Conservation (phyloP, 2,113 vertebrate species). For the Cariama cristata region DNA sequence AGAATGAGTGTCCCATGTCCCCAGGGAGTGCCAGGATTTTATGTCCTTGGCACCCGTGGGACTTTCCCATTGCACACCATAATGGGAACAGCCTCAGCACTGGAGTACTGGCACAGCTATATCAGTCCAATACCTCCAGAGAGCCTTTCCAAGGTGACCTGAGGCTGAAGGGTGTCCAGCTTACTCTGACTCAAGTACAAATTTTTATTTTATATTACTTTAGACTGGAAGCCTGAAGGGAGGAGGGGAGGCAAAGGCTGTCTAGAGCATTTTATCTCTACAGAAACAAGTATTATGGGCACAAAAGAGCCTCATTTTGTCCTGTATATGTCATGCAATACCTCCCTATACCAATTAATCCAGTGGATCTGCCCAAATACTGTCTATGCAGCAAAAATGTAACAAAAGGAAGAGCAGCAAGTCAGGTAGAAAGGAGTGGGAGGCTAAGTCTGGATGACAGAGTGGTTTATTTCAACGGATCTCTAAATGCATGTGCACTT, state of each 20-base stretch:
- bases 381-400: neutral
- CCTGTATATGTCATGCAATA: neutral
- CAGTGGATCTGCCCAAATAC: neutral
- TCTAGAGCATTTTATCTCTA: neutral
- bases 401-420: neutral
- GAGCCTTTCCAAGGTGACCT: neutral
- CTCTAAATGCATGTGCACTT: neutral
- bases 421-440: neutral
- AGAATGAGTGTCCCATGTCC: neutral
- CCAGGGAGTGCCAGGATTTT: neutral
- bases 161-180: neutral
- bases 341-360: neutral
- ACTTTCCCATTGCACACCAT: accelerated
- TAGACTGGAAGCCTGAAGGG: neutral
- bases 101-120: neutral
- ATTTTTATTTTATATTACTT: neutral
- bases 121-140: neutral
- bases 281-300: neutral
- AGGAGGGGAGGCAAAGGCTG: neutral
- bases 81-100: neutral
- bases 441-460: neutral
- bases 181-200: neutral
- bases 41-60: neutral
- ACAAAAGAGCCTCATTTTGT: neutral
- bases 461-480: neutral